Conservation (phyloP, 2,888 invertebrate species). For the Pollenia labialis region DNA sequence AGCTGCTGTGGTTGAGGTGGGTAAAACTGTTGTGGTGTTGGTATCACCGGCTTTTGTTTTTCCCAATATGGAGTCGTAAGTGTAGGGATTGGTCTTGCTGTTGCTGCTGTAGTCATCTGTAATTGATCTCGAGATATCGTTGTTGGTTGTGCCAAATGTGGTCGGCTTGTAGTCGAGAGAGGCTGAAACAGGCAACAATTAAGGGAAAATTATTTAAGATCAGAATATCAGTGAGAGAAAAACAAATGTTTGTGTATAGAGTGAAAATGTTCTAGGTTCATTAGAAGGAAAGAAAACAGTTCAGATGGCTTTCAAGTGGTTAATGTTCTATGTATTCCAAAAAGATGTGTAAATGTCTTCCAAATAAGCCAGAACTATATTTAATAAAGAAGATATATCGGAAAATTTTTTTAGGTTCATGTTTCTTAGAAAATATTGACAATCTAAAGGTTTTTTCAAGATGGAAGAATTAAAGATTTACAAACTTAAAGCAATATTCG, state of each 20-base stretch:
- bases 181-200: conserved; percentile 76
- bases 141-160: conserved; percentile 81
- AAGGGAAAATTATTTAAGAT: neutral
- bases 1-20: conserved; percentile 70
- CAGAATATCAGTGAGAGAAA: neutral
- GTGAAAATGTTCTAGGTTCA: neutral
- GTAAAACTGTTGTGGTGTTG: conserved; percentile 71
- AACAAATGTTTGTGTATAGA: neutral
- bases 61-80: conserved; percentile 75
- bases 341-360: too few relatives aligned
- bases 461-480: too few relatives aligned
- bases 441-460: too few relatives aligned
- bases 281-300: too few relatives aligned
- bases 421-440: too few relatives aligned
- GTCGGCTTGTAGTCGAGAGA: conserved; percentile 83
- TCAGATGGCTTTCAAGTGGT: too few relatives aligned
- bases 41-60: conserved; percentile 69
- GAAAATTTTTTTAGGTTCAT: too few relatives aligned
- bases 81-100: conserved; percentile 77
- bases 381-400: too few relatives aligned
- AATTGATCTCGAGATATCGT: conserved; percentile 75
- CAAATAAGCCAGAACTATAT: too few relatives aligned
- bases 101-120: conserved; percentile 76
- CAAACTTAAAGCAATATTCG: too few relatives aligned
- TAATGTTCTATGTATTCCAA: too few relatives aligned